phyloP scores from a whole-genome alignment of 2,113 vertebrate genomes.

The Podarcis cretensis region DNA sequence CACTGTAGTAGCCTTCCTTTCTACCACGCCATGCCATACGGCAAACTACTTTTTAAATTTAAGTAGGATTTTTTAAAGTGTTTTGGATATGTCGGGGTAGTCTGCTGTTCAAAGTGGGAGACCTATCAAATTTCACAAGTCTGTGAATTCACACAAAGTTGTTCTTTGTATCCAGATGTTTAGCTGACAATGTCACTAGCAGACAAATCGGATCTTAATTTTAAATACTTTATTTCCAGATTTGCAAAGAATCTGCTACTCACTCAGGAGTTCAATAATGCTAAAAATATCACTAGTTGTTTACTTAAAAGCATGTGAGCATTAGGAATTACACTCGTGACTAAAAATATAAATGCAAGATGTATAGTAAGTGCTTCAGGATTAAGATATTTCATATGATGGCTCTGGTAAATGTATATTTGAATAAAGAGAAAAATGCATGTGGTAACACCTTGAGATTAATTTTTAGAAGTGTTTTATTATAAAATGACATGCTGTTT shows the following conservation, averaged over 20 bases:
- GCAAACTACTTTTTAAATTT: neutral
- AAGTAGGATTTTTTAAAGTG: neutral
- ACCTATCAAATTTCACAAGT: neutral
- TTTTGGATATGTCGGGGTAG: neutral
- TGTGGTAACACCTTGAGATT: too few species aligned
- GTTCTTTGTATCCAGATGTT: neutral
- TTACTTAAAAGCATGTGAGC: neutral
- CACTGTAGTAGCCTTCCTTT: neutral
- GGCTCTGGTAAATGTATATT: neutral
- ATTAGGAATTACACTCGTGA: neutral
- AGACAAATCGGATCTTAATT: neutral
- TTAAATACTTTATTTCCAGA: neutral
- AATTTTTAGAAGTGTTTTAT: too few species aligned
- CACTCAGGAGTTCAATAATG: neutral
- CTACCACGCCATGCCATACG: neutral
- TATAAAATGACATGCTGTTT: too few species aligned
- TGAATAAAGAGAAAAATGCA: too few species aligned
- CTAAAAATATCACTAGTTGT: neutral
- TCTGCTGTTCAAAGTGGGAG: neutral
- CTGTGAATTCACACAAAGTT: neutral
- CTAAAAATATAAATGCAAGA: neutral
- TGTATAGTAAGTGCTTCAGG: neutral
- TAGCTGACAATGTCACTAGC: neutral
- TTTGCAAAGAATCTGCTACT: neutral
- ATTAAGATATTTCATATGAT: neutral